These are phyloP conservation scores for Enteromius treurensis DNA, from an alignment of 2,797 vertebrate species.

Conservation along the genomic window DNA sequence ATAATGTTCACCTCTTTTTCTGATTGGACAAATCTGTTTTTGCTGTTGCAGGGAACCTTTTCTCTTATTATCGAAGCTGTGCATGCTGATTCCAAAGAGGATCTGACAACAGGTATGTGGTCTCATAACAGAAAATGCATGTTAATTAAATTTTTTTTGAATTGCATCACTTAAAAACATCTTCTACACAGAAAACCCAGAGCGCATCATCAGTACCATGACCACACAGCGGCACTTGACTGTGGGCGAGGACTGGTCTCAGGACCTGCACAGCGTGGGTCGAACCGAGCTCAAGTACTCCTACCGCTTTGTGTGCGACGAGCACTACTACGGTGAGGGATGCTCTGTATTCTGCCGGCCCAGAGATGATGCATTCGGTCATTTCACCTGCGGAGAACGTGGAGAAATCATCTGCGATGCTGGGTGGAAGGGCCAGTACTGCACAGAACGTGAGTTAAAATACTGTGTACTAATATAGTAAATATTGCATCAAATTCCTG, in stretches of 20 bases:
- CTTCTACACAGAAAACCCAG: conserved; percentile 83
- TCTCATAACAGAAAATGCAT: neutral
- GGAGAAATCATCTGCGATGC: conserved; percentile 94
- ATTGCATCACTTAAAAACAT: neutral
- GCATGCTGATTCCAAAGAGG: conserved; percentile 91
- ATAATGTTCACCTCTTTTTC: conserved; percentile 63
- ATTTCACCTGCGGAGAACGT: conserved; percentile 94
- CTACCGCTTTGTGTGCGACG: conserved; percentile 93
- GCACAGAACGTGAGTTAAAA: conserved; percentile 89
- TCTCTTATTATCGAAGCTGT: conserved; percentile 96
- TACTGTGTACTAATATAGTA: neutral
- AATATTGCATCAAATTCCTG: neutral
- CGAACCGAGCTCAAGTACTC: conserved; percentile 92
- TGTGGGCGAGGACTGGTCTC: conserved; percentile 94
- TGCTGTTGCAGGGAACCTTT: conserved; percentile 88
- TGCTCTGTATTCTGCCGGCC: conserved; percentile 96
- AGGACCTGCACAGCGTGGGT: conserved; percentile 90
- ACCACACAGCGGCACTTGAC: conserved; percentile 92
- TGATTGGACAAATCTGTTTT: conserved; percentile 63
- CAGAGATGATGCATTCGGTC: conserved; percentile 92
- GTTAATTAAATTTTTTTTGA: neutral
- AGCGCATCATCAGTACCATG: conserved; percentile 93
- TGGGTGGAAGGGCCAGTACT: conserved; percentile 96
- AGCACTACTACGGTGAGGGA: conserved; percentile 96
- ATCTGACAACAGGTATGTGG: conserved; percentile 89